Evolutionary conservation across 1,140 invertebrate genomes (phyloP).

Genomic region (Diorhabda elongata): DNA sequence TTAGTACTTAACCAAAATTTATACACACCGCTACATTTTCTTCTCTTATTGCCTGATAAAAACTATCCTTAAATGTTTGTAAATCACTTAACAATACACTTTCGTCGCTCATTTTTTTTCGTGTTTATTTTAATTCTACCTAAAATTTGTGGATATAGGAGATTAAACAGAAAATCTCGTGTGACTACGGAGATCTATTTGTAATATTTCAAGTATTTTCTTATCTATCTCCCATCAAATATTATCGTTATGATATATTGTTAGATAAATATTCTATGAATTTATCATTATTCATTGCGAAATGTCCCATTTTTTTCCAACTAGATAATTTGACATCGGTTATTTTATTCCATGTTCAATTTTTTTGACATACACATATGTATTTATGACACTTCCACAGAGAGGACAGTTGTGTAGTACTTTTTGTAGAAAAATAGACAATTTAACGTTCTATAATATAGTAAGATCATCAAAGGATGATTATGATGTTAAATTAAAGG

Average conservation of each 20-base stretch:
- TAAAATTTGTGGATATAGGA: not conserved
- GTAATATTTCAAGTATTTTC: not conserved
- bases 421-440: too few relatives aligned
- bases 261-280: too few relatives aligned
- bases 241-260: not conserved
- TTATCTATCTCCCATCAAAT: conserved; percentile 2
- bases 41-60: conserved; percentile 25
- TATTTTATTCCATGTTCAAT: too few relatives aligned
- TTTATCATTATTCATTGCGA: too few relatives aligned
- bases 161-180: not conserved
- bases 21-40: conserved; percentile 31
- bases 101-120: not conserved
- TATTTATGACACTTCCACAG: too few relatives aligned
- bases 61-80: conserved; percentile 28
- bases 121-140: not conserved
- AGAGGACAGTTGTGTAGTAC: too few relatives aligned
- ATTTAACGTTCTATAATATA: too few relatives aligned
- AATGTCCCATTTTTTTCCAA: too few relatives aligned
- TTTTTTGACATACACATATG: too few relatives aligned
- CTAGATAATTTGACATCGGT: too few relatives aligned
- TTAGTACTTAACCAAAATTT: not conserved
- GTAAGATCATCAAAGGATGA: too few relatives aligned
- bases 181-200: not conserved
- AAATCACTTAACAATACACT: conserved; percentile 13
- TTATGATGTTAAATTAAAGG: too few relatives aligned